A percentile compares a stretch with the other conserved stretches of the same genome.
These are phyloP conservation scores for Dugesia japonica DNA, from an alignment of 2,888 invertebrate species.

Conservation along the genomic window DNA sequence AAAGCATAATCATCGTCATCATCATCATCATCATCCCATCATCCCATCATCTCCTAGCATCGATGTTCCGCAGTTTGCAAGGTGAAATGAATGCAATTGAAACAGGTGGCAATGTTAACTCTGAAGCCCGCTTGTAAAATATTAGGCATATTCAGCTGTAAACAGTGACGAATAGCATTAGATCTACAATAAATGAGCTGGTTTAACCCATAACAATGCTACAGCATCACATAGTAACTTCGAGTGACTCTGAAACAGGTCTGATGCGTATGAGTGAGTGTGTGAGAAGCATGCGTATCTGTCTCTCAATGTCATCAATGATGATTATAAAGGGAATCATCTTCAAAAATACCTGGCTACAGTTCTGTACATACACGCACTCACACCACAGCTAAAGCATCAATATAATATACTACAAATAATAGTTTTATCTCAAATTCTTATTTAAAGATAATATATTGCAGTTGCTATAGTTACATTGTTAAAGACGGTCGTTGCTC, in stretches of 20 bases:
- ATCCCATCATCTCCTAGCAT: slow-evolving; percentile 11
- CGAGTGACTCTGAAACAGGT: neutral
- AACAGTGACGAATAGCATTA: slow-evolving; percentile 20
- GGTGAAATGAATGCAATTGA: slow-evolving; percentile 16
- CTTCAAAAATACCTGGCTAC: slow-evolving; percentile 12
- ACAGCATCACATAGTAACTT: neutral
- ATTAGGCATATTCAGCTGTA: slow-evolving; percentile 14
- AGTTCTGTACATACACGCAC: neutral
- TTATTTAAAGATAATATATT: slow-evolving; percentile 2
- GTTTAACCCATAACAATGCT: slow-evolving; percentile 9
- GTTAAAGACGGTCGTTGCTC: neutral
- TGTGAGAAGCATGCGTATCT: slow-evolving; percentile 1
- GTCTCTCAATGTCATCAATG: slow-evolving; percentile 6
- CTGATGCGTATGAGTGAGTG: slow-evolving; percentile 9
- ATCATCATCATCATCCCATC: no score
- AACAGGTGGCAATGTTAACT: slow-evolving; percentile 20
- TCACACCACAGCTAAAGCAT: neutral
- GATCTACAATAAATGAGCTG: neutral
- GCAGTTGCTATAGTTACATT: neutral
- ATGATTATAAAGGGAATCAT: neutral
- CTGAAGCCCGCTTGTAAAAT: slow-evolving; percentile 10
- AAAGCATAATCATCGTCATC: neutral
- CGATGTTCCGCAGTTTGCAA: slow-evolving; percentile 20
- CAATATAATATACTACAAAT: neutral
- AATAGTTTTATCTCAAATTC: neutral